Base-by-base conservation (phyloP, 2,797 vertebrate genomes). In the Crenuchus spilurus region DNA sequence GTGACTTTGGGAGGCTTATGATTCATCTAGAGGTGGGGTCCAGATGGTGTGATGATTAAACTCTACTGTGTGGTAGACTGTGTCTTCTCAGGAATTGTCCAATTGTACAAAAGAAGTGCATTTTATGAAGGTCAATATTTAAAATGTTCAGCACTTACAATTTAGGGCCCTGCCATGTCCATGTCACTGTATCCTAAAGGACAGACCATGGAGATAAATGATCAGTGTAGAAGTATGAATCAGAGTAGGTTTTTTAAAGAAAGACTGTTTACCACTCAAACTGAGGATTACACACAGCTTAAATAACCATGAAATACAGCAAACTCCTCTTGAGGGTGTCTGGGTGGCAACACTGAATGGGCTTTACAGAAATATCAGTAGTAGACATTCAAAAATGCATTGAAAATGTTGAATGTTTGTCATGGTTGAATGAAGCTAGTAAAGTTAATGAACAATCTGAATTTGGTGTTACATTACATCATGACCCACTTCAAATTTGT, bases 131-230 rank as follows among this genome's bases (percentile, higher is more conserved):
- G n/a, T n/a, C n/a, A n/a, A n/a, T n/a, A n/a, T n/a, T 67, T 16
- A 49, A 10, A 46, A 35, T 55, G 24, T 33, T 8, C 14, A 24
- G 6, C 18, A 96, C 98, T 96, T 92, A 99, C 98, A 91, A 88
- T 61, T 88, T 91, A 74, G 94, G 96, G 22, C 98, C 98, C 82
- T 99, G 98, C 98, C 98, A 99, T 0, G 98, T 99, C 98, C 98
- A 99, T 37, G 97, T 97, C 80, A 99, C 95, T 0, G 96, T 97
- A 75, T 99, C 98, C 97, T 99, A 76, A 13, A 80, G 75, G 41
- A n/a, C 82, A 81, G 76, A 84, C 48, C 37, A 61, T 42, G 24
- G 44, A 7, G n/a, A 24, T 54, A 16, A 18, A 24, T 26, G 11
- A 10, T 37, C 13, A 20, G 1, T 55, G 30, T 24, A 11, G 24